Conservation (phyloP, 2,113 vertebrate species). For the Tragelaphus scriptus region DNA sequence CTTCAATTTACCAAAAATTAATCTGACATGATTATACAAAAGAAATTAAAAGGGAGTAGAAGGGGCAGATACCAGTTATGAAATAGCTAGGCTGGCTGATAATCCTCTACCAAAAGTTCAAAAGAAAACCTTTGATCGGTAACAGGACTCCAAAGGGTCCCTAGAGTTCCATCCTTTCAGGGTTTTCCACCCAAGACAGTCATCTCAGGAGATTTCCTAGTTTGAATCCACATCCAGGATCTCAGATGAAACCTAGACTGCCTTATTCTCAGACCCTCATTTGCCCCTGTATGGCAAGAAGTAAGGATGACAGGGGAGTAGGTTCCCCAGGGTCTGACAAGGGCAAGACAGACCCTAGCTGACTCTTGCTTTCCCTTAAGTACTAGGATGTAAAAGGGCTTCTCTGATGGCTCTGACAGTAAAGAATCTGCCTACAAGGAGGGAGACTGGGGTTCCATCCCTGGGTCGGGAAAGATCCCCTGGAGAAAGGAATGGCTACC, state of each 20-base stretch:
- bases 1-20: background rate
- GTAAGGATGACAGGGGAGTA: background rate
- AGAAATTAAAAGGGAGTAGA: background rate
- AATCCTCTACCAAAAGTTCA: background rate
- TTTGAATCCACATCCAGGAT: background rate
- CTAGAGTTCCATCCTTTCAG: background rate
- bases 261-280: background rate
- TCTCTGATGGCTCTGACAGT: background rate
- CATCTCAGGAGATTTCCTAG: background rate
- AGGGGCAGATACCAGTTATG: background rate
- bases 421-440: background rate
- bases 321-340: background rate
- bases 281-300: background rate
- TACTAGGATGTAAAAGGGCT: background rate
- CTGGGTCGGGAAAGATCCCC: background rate
- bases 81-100: background rate
- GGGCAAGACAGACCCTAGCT: background rate
- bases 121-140: background rate
- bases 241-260: background rate
- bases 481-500: background rate
- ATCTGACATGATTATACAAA: background rate
- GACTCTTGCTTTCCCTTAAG: background rate
- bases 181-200: background rate
- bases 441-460: background rate
- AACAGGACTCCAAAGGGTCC: background rate